Conservation (phyloP, 2,888 invertebrate species). For the Himalopsyche japonica region DNA sequence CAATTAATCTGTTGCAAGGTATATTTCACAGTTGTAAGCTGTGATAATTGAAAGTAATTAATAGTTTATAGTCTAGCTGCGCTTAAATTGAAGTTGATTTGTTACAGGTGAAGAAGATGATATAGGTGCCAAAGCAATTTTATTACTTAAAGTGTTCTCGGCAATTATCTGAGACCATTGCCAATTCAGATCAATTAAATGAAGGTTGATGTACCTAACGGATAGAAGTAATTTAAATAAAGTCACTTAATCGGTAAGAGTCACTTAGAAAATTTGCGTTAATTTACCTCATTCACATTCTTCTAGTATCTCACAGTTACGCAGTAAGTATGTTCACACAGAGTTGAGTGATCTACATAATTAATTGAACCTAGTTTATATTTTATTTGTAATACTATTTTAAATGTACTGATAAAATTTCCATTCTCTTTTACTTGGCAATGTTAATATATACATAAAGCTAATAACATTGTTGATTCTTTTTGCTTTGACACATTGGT, state of each 20-base stretch:
- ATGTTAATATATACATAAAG: too few species aligned
- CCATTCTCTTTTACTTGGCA: too few species aligned
- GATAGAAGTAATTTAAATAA: background rate
- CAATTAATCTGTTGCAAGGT: too few species aligned
- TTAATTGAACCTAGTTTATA: too few species aligned
- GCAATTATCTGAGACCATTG: background rate
- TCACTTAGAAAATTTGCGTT: background rate
- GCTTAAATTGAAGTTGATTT: background rate
- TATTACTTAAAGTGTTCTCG: background rate
- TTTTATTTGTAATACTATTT: too few species aligned
- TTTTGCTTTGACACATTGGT: too few species aligned
- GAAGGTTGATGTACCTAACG: background rate
- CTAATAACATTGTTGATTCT: too few species aligned
- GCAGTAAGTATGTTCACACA: background rate
- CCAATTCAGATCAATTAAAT: background rate
- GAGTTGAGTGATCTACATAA: background rate
- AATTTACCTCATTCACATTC: background rate
- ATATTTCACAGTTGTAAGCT: too few species aligned
- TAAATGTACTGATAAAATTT: too few species aligned
- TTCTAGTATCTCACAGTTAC: background rate
- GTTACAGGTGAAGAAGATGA: background rate
- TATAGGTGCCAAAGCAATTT: background rate
- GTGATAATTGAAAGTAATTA: too few species aligned
- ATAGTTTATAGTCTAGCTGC: too few species aligned
- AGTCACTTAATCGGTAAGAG: background rate